Base-by-base conservation (phyloP, 2,113 vertebrate genomes). In the Geococcyx californianus region DNA sequence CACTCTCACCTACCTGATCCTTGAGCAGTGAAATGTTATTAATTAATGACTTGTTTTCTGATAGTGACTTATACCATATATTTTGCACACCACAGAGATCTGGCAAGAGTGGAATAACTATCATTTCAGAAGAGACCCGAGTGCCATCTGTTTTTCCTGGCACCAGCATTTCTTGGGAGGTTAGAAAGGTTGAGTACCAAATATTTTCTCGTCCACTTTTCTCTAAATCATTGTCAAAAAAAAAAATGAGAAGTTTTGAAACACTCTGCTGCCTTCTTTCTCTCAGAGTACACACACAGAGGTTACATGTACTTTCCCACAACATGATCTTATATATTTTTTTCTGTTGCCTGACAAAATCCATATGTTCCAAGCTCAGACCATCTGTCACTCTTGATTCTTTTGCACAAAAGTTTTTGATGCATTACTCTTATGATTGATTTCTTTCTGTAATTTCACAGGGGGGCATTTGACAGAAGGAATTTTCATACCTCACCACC, bases 331-430 rank as follows among this genome's bases (percentile, higher is more conserved):
- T 78, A 58, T 4, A 19, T 55, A 40, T 75, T 93, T 92, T 77
- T 59, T 56, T 16, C 83, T 92, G 93, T 94, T 96, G 92, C 23
- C 95, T 96, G 94, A 96, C 92, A 96, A 96, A 96, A 93, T 94
- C 88, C 94, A 6, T 96, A 94, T 95, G 93, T 95, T 93, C 73
- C 69, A 17, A 8, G 44, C 91, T 78, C 88, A 75, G 88, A 72
- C 93, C 95, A 96, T 95, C 93, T 96, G 90, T 76, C 94, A 72
- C 64, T 92, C 87, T 20, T 52, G 14, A 36, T 77, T 58, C 68
- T 90, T 84, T 49, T 59, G 31, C 76, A 67, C 47, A 36, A 25
- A 93, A 90, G 20, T 89, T 95, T 95, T 79, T 91, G 87, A 80
- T 75, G 93, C n/a, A 23, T 93, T 95, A 64, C 79, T 87, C 49